Evolutionary conservation across 2,113 vertebrate species (phyloP).

Genomic region (Pseudorectes ferrugineus): DNA sequence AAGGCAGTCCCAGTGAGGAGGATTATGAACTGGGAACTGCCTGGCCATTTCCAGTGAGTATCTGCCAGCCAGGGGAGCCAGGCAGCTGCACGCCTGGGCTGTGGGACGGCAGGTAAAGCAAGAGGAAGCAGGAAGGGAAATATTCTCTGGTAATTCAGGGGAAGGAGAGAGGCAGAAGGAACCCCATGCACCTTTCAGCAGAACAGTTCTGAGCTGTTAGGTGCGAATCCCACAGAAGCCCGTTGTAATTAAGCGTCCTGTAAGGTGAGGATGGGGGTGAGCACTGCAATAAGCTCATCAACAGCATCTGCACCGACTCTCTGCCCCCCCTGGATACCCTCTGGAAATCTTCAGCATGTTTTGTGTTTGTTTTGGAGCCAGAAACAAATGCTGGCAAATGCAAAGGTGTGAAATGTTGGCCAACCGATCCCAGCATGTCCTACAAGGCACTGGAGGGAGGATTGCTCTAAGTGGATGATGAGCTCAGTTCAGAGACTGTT

Average conservation of each 20-base stretch:
- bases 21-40: not conserved
- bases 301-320: not conserved
- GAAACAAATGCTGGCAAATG: conserved; percentile 34
- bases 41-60: not conserved
- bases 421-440: not conserved
- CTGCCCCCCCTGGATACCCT: not conserved
- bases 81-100: not conserved
- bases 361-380: conserved; percentile 33
- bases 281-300: not conserved
- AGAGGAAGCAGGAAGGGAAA: not conserved
- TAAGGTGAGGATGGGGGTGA: not conserved
- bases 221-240: not conserved
- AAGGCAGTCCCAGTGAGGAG: not conserved
- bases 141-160: rapidly evolving
- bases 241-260: not conserved
- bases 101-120: not conserved
- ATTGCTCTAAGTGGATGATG: conserved; percentile 35
- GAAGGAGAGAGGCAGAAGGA: not conserved
- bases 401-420: conserved; percentile 37
- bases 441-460: not conserved
- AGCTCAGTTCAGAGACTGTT: conserved; percentile 13
- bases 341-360: not conserved
- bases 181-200: not conserved
- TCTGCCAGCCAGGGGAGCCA: not conserved
- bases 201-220: not conserved